Base-by-base conservation (phyloP, 2,888 invertebrate species). In the Eupithecia abbreviata region DNA sequence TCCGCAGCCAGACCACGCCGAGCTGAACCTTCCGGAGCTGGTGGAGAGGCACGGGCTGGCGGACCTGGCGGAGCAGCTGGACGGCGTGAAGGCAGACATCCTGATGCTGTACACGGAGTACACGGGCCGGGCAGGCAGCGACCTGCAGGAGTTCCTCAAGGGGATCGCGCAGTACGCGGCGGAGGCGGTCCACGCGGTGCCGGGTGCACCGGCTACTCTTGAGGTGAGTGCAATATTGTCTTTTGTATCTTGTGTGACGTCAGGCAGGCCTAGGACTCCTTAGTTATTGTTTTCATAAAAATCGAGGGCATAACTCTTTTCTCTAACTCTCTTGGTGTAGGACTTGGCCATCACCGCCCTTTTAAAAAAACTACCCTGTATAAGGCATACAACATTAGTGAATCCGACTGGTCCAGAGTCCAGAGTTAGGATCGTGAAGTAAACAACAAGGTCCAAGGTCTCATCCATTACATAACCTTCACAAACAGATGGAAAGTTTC, bases 101-200 rank as follows among this genome's bases (percentile, higher is more conserved):
- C 78, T 93, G 4, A 86, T 91, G 0, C 88, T 94, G 0, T 94
- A 92, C 84, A 93, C 92, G 0, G 93, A 93, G 84, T 93, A 87
- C 83, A 85, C 91, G 0, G 87, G 89, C 0, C 83, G 87, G 51
- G 86, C 91, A 5, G 90, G 91, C 0, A 81, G 80, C 0, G 91
- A 92, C 15, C 82, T 93, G 79, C 90, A 89, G 78, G 80, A 62
- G 4, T 94, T 94, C 83, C 77, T 92, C 7, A 83, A 77, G 15
- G 92, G 92, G 62, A 87, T 94, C 43, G 84, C 90, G 0, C 79
- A 80, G 2, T 85, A 90, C 30, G 85, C 86, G 3, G 83, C 88
- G 45, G 88, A 89, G 2, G 87, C 89, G 0, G 78, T 87, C 4
- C 69, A 58, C 2, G 80, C 77, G 0, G 75, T 88, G 71, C 85